Percentiles rank a stretch among this genome's conserved stretches.
These are phyloP conservation scores for Macrotis lagotis DNA, from an alignment of 2,113 vertebrate genomes.

Conservation along the genomic window DNA sequence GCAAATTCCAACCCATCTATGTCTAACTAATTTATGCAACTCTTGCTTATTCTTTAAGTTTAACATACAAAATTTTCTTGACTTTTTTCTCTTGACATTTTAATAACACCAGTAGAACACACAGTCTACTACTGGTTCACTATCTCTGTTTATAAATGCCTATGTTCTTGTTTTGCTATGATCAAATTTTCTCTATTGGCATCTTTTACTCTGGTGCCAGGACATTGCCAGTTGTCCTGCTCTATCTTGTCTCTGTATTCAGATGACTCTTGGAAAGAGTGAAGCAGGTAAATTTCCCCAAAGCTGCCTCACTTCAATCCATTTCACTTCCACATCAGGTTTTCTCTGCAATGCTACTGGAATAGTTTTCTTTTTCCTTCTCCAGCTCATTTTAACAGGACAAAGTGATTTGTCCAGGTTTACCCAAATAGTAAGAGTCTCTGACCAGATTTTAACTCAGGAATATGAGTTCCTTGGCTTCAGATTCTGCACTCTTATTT, in stretches of 20 bases:
- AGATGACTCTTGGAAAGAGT: too few relatives aligned
- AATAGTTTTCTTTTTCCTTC: neutral
- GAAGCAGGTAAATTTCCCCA: too few relatives aligned
- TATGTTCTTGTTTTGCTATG: neutral
- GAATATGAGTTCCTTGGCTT: neutral
- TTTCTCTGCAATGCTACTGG: neutral
- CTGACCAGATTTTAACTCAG: neutral
- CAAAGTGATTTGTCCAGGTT: neutral
- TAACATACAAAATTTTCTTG: neutral
- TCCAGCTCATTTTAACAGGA: neutral
- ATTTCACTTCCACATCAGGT: neutral
- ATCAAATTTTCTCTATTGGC: neutral
- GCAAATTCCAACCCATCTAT: neutral
- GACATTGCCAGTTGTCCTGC: too few relatives aligned
- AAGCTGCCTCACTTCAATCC: too few relatives aligned
- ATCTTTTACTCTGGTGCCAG: neutral
- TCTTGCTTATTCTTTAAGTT: neutral
- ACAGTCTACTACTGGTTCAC: neutral
- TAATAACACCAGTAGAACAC: neutral
- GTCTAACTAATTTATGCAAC: neutral
- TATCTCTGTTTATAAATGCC: neutral
- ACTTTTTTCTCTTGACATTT: neutral
- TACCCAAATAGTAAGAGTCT: neutral
- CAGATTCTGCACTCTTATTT: neutral
- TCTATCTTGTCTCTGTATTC: too few relatives aligned